Base-by-base conservation (phyloP, 1,140 invertebrate species). In the Caenorhabditis elegans region DNA sequence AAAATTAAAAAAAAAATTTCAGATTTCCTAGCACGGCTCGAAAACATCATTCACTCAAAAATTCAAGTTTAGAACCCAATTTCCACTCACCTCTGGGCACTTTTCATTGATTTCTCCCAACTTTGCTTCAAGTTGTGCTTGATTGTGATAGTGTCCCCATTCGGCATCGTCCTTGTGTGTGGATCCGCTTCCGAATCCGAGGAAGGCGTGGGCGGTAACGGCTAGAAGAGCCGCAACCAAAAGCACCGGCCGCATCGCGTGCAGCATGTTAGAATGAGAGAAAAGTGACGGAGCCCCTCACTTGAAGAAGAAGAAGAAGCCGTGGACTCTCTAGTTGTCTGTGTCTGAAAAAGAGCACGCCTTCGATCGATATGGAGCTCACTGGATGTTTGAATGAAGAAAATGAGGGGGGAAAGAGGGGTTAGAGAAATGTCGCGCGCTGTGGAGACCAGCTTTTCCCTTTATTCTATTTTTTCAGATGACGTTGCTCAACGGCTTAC, bases 81-180 rank as follows among this genome's bases (percentile, higher is more conserved):
- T 17, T 8, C 15, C n/a, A 48, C 82, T 79, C 24, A 79, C 82
- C 36, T 83, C 76, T 8, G 82, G 82, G 26, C 82, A 83, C 39
- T 83, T 83, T 19, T 79, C 43, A 65, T 83, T 78, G 77, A 83
- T 79, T 26, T 55, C 51, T n/a, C 4, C 24, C n/a, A 83, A 43
- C 36, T 47, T 70, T 5, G 55, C 26, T 24, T 78, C 77, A 31
- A 83, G 19, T 55, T 78, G 76, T 22, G 43, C 53, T 24, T 83
- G 82, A 51, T 49, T 76, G 55, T 83, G 82, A 70, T 83, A 83
- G 39, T 78, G 77, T 17, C 17, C 24, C 82, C 82, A 83, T 75
- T 83, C 31, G 65, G 65, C 19, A 22, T 53, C 48, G 28, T 46
- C 78, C 13, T 76, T 65, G 49, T 19, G 55, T 24, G 46, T 17